Evolutionary conservation across 2,113 vertebrate species (phyloP), one percentile per base, ranked within the genome.

Genomic region (Cariama cristata): DNA sequence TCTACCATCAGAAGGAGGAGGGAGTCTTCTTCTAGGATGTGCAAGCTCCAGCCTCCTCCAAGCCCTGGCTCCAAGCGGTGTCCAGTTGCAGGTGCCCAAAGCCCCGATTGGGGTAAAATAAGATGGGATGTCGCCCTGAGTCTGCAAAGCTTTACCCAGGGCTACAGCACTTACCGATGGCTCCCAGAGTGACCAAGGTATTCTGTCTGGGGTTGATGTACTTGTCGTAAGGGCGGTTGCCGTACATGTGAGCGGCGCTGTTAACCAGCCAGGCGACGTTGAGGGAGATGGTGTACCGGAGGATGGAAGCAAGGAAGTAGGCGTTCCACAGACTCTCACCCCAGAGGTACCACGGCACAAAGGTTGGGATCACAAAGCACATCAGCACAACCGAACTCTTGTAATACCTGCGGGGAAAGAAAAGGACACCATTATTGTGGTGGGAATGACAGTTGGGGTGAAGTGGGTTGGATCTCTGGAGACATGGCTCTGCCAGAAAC

Each of bases 261-360:
- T 99, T 99, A 91, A 99, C 98, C 96, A 99, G 95, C 99, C 98
- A 99, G 72, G 96, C 93, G 76, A 98, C 92, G 0, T 98, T 98
- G 88, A 99, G 98, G 27, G 98, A 98, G 66, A 99, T 55, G 50
- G 98, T 98, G 53, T 99, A 99, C 16, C 98, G 97, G 15, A 99
- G 98, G 80, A 99, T 97, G 26, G 98, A 97, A 35, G 98, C 98
- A 63, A 99, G 93, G 96, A 99, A 99, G 95, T 98, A 99, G 32
- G 99, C 97, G 3, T 98, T 99, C 98, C 98, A 98, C 80, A 99
- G 94, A 40, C 97, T 98, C 95, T 99, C 98, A 0, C 97, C 98
- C 98, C 98, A 99, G 91, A 98, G 69, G 88, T 97, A 98, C 98
- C 99, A 99, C 6, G 99, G 99, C 88, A 99, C 98, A 71, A 98